phyloP scores from a whole-genome alignment of 1,140 invertebrate species.

The Pseudomyrmex pallidus region DNA sequence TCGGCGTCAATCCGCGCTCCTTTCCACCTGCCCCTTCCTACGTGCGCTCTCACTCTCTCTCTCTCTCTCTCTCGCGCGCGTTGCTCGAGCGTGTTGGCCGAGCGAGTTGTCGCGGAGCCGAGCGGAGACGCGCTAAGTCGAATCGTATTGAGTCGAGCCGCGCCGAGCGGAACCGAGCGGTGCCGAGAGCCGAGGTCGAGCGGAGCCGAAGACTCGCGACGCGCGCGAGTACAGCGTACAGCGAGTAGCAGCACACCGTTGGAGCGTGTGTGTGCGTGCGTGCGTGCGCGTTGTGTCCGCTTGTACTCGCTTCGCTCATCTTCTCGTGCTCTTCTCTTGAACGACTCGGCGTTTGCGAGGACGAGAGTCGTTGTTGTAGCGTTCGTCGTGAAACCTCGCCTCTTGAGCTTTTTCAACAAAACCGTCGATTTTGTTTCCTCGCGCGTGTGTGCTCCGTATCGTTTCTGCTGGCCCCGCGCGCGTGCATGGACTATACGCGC shows the following conservation, averaged over 20 bases:
- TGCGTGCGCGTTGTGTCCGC: slow-evolving; percentile 36
- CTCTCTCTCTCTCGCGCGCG: slow-evolving; percentile 1
- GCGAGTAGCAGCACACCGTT: slow-evolving; percentile 19
- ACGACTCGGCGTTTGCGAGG: background rate
- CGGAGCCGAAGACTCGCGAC: slow-evolving; percentile 64
- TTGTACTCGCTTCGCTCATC: slow-evolving; percentile 41
- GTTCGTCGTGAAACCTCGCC: background rate
- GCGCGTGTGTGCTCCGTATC: slow-evolving; percentile 63
- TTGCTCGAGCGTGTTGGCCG: slow-evolving; percentile 46
- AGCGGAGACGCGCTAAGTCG: slow-evolving; percentile 72
- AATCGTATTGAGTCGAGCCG: slow-evolving; percentile 68
- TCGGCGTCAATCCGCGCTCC: slow-evolving; percentile 32
- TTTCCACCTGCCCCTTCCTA: slow-evolving; percentile 12
- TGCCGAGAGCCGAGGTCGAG: slow-evolving; percentile 59
- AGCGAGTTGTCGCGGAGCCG: slow-evolving; percentile 60
- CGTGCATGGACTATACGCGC: slow-evolving; percentile 73
- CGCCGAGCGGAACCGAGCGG: slow-evolving; percentile 65
- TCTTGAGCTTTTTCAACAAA: background rate
- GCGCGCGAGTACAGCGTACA: slow-evolving; percentile 29
- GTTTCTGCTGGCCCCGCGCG: slow-evolving; percentile 51
- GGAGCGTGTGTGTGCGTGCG: slow-evolving; percentile 47
- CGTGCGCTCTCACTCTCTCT: background rate
- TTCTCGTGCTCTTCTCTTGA: slow-evolving; percentile 1
- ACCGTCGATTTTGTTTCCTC: slow-evolving; percentile 7
- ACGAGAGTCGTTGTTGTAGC: background rate